Conservation (phyloP, 2,797 vertebrate genomes). For the Chelidonichthys spinosus region DNA sequence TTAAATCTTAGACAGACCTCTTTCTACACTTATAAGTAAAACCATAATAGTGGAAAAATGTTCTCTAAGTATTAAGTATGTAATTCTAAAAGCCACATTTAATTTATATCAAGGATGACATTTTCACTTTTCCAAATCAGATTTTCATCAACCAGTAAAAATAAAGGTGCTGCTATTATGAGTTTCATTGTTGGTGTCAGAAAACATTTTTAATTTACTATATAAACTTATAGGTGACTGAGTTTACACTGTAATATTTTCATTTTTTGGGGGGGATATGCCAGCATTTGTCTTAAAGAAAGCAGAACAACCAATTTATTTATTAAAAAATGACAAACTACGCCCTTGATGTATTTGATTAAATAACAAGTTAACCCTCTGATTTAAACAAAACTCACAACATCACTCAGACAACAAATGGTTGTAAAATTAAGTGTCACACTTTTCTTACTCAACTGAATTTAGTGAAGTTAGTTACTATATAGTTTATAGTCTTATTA, state of each 20-base stretch:
- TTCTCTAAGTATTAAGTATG: too few species aligned
- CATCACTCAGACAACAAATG: not conserved
- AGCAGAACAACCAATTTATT: not conserved
- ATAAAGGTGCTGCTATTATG: too few species aligned
- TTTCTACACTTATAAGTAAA: not conserved
- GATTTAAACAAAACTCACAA: slow-evolving; percentile 2
- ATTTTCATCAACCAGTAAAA: too few species aligned
- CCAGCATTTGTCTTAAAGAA: not conserved
- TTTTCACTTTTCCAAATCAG: too few species aligned
- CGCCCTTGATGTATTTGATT: not conserved
- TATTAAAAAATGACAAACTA: not conserved
- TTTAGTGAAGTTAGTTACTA: not conserved
- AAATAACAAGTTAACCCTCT: not conserved
- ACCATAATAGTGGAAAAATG: not conserved
- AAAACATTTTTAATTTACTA: too few species aligned
- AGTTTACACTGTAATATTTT: too few species aligned
- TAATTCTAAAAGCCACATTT: too few species aligned
- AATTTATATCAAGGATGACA: too few species aligned
- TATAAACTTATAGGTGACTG: too few species aligned
- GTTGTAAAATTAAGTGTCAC: not conserved
- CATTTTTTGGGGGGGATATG: not conserved
- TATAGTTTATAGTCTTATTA: not conserved
- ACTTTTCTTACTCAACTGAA: not conserved
- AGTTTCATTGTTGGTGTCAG: too few species aligned
- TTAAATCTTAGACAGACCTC: not conserved